phyloP scores from a whole-genome alignment of 2,797 vertebrate species.

The Acanthiza pusilla region DNA sequence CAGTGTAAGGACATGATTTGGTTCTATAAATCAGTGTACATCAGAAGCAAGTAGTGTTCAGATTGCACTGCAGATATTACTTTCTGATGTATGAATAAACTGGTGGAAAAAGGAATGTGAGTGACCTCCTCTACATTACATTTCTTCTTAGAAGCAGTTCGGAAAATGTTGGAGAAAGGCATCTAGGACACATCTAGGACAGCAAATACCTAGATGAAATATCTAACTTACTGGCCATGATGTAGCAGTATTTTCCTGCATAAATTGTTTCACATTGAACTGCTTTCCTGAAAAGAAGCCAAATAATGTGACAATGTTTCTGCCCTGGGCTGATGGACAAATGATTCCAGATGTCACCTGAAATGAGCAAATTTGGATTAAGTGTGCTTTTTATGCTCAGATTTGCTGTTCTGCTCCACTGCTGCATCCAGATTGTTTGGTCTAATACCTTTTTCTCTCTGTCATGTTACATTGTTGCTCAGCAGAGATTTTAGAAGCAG shows the following conservation, averaged over 20 bases:
- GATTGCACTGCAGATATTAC: background rate
- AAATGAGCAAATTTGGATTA: background rate
- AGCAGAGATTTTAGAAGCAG: background rate
- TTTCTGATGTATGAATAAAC: background rate
- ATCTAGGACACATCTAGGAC: background rate
- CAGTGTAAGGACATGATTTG: background rate
- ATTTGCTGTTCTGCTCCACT: background rate
- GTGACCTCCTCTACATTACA: background rate
- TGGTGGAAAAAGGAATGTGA: background rate
- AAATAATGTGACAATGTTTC: background rate
- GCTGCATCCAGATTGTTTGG: background rate
- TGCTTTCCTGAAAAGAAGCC: background rate
- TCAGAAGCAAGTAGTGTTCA: background rate
- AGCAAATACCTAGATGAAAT: background rate
- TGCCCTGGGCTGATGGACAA: background rate
- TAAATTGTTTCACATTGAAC: background rate
- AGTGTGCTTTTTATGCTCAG: background rate
- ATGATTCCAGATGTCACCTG: background rate
- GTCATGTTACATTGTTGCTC: background rate
- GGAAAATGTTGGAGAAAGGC: background rate
- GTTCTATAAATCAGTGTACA: background rate
- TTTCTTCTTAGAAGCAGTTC: background rate
- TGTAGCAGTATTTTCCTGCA: background rate
- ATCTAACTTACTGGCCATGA: background rate
- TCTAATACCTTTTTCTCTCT: background rate